A percentile compares a stretch with the other conserved stretches of the same genome.
These are phyloP conservation scores for Hydrolagus affinis DNA, from an alignment of 2,113 vertebrate genomes.

Conservation along the genomic window DNA sequence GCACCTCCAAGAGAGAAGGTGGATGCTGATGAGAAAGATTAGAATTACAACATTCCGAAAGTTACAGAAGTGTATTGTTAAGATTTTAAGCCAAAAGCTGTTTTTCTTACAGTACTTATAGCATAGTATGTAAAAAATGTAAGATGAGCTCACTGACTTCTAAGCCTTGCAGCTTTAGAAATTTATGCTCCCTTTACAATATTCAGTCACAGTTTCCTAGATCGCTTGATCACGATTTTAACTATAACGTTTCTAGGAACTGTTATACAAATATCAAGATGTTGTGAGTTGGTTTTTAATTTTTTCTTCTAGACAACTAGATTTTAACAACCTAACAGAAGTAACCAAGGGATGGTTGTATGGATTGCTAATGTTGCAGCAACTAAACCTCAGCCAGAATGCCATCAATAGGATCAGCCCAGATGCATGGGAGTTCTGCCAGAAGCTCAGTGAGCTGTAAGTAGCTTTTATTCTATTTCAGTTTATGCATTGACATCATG, in stretches of 20 bases:
- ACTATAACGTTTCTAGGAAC: neutral
- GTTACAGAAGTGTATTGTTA: neutral
- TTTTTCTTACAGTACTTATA: neutral
- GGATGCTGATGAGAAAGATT: neutral
- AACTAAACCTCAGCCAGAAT: slow-evolving; percentile 89
- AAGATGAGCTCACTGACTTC: slow-evolving; percentile 23
- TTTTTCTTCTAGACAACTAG: slow-evolving; percentile 70
- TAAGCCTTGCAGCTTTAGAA: slow-evolving; percentile 26
- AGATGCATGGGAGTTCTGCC: slow-evolving; percentile 96
- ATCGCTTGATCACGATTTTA: slow-evolving; percentile 3
- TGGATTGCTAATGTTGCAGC: slow-evolving; percentile 81
- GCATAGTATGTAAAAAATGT: slow-evolving; percentile 11
- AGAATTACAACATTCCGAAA: neutral
- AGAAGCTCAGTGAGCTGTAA: slow-evolving; percentile 90
- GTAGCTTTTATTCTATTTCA: slow-evolving; percentile 57
- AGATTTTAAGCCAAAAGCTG: neutral
- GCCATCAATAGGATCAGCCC: slow-evolving; percentile 80
- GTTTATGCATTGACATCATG: slow-evolving; percentile 43
- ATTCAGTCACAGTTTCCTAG: neutral
- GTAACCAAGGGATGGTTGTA: slow-evolving; percentile 95
- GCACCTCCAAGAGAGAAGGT: no score
- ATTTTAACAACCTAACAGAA: slow-evolving; percentile 92
- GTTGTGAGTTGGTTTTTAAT: slow-evolving; percentile 34
- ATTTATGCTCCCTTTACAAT: neutral
- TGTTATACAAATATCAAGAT: neutral